A percentile compares a stretch with the other conserved stretches of the same genome.
Conservation (phyloP, 2,113 vertebrate genomes). For the Clupea harengus region DNA sequence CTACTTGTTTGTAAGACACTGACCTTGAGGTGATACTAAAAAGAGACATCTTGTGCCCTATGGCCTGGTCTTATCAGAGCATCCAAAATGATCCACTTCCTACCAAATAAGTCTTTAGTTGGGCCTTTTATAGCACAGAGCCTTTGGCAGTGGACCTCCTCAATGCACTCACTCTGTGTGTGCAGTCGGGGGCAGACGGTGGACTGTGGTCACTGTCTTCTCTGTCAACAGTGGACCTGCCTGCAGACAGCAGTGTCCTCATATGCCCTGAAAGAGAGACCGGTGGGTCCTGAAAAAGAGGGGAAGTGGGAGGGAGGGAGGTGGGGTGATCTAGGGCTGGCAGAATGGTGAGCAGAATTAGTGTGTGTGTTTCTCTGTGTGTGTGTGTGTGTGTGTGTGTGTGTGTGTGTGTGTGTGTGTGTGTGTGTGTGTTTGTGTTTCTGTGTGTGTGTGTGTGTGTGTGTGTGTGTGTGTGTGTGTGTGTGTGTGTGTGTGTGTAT, state of each 20-base stretch:
- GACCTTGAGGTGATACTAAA: neutral
- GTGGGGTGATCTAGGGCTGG: too few relatives aligned
- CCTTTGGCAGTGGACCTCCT: neutral
- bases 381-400: neutral
- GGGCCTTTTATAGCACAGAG: neutral
- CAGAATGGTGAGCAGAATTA: neutral
- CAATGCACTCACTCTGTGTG: neutral
- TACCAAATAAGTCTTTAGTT: neutral
- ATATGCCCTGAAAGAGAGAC: neutral
- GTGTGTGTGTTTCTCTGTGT: too few relatives aligned
- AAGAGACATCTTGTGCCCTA: neutral
- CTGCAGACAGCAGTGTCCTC: constrained; percentile 1
- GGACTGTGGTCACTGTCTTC: neutral
- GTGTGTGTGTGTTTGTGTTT: neutral
- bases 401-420: neutral
- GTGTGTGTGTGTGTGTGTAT: neutral
- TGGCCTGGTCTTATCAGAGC: too few relatives aligned
- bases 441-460: neutral
- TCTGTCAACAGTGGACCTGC: neutral
- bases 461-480: neutral
- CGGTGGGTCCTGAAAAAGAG: neutral
- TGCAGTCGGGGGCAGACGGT: neutral
- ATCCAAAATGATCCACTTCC: neutral
- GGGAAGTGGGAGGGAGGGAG: neutral
- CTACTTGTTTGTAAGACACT: neutral